These are phyloP conservation scores for Trematomus loennbergii DNA, from an alignment of 2,113 vertebrate genomes.

Conservation along the genomic window DNA sequence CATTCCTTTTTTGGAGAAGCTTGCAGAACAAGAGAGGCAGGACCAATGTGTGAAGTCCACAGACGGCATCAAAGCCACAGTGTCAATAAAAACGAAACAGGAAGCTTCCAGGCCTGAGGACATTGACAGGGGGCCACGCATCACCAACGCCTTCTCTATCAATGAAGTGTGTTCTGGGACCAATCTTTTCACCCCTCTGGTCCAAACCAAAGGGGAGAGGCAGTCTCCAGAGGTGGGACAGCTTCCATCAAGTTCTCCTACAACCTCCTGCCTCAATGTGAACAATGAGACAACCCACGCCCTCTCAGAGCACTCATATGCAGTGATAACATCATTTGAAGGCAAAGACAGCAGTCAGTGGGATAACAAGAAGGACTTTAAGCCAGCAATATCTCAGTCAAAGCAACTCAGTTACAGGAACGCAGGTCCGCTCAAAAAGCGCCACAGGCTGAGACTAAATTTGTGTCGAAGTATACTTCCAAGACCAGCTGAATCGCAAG, in stretches of 20 bases:
- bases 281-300: conserved; percentile 88
- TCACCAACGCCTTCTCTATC: conserved; percentile 98
- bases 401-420: conserved; percentile 76
- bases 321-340: conserved; percentile 83
- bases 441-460: conserved; percentile 74
- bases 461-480: conserved; percentile 58
- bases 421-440: conserved; percentile 84
- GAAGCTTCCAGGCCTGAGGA: conserved; percentile 87
- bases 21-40: conserved; percentile 74
- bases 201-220: conserved; percentile 86
- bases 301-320: conserved; percentile 95
- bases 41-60: conserved; percentile 54
- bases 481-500: conserved; percentile 54
- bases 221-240: conserved; percentile 84
- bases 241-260: conserved; percentile 69
- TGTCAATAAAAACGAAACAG: conserved; percentile 73
- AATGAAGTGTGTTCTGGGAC: conserved; percentile 89
- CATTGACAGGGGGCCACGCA: conserved; percentile 91
- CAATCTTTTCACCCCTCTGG: conserved; percentile 91
- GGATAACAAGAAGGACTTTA: conserved; percentile 62
- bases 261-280: conserved; percentile 74
- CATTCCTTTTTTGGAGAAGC: conserved; percentile 96
- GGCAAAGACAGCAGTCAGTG: conserved; percentile 61
- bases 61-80: conserved; percentile 46
- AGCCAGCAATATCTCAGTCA: conserved; percentile 62